Percentiles rank a stretch among this genome's conserved stretches.
These are phyloP conservation scores for Hippocampus barbouri DNA, from an alignment of 2,113 vertebrate genomes.

Conservation along the genomic window DNA sequence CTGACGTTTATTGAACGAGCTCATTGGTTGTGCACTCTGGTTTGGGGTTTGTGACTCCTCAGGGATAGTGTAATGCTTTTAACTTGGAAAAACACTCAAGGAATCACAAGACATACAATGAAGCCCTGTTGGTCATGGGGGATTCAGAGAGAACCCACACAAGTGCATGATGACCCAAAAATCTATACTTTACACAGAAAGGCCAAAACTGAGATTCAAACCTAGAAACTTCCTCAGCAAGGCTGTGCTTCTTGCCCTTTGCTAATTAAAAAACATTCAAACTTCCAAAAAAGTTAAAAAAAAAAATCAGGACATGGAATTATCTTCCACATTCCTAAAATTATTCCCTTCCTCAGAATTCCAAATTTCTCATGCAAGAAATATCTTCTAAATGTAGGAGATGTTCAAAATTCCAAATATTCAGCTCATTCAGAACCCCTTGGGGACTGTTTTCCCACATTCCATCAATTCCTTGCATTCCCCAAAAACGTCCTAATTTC, in stretches of 20 bases:
- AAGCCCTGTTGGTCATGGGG: not conserved
- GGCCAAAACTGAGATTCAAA: not conserved
- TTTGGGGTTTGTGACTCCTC: conserved; percentile 43
- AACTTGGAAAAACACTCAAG: not conserved
- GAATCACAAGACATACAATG: not conserved
- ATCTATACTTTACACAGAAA: not conserved
- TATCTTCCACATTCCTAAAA: not conserved
- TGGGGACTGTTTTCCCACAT: not conserved
- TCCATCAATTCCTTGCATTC: not conserved
- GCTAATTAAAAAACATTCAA: not conserved
- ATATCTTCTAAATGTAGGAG: not conserved
- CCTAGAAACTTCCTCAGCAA: not conserved
- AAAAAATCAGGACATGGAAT: not conserved
- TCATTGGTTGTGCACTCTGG: conserved; percentile 42
- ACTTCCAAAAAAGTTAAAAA: not conserved
- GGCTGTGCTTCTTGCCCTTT: not conserved
- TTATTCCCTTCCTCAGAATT: not conserved
- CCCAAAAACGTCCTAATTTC: not conserved
- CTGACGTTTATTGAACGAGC: conserved; percentile 23
- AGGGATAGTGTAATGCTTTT: conserved; percentile 62
- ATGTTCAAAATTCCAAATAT: not conserved
- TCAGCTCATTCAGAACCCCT: not conserved
- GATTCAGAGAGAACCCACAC: not conserved
- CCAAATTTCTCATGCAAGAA: not conserved
- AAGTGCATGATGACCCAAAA: not conserved